Evolutionary conservation across 1,140 invertebrate genomes (phyloP).

Genomic region (Dinothrombium tinctorium): DNA sequence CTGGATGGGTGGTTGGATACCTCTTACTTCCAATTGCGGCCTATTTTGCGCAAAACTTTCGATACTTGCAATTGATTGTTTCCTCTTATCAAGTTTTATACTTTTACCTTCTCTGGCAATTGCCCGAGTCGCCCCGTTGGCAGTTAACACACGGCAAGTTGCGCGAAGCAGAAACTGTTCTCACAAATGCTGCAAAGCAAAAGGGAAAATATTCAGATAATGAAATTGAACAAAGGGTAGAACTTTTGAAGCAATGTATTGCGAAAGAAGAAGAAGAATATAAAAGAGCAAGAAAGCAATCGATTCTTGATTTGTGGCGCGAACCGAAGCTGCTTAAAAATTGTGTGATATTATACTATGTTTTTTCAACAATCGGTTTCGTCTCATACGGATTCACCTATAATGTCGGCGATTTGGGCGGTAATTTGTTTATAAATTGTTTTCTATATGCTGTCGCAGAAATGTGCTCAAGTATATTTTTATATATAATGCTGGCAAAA

Average conservation of each 20-base stretch:
- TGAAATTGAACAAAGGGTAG: too few species aligned
- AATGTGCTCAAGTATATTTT: constrained; percentile 42
- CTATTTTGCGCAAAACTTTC: constrained; percentile 3
- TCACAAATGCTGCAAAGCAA: constrained; percentile 4
- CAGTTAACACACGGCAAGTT: constrained; percentile 4
- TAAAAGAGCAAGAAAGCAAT: too few species aligned
- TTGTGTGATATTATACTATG: constrained; percentile 13
- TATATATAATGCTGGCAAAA: constrained; percentile 22
- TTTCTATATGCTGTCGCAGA: constrained; percentile 47
- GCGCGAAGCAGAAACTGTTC: constrained; percentile 4
- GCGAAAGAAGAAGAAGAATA: too few species aligned
- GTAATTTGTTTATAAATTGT: constrained; percentile 49
- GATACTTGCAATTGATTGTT: background rate
- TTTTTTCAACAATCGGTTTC: constrained; percentile 18
- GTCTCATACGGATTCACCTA: constrained; percentile 53
- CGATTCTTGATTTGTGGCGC: constrained; percentile 6
- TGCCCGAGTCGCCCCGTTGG: constrained; percentile 13
- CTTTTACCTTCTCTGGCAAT: too few species aligned
- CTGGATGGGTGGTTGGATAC: background rate
- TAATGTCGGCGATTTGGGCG: constrained; percentile 45
- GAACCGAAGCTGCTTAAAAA: constrained; percentile 9
- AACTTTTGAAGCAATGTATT: too few species aligned
- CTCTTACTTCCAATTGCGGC: background rate
- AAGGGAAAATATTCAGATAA: too few species aligned
- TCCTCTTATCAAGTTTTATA: too few species aligned